phyloP scores from a whole-genome alignment of 1,140 invertebrate genomes.

The Fopius arisanus region DNA sequence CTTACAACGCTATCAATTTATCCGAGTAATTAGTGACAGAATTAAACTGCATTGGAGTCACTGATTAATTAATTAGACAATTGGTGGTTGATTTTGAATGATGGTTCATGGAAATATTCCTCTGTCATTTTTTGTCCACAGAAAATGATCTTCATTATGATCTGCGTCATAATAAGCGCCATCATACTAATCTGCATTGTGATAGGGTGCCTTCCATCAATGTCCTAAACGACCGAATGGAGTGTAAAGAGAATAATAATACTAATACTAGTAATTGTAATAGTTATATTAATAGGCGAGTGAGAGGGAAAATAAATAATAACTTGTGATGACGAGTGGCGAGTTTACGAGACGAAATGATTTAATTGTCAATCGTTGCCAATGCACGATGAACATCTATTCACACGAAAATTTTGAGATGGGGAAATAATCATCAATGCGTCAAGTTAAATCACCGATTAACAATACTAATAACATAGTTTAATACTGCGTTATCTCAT shows the following conservation, averaged over 20 bases:
- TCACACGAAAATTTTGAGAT: too few relatives aligned
- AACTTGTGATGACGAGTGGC: not conserved
- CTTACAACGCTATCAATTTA: too few relatives aligned
- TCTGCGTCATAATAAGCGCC: slow-evolving; percentile 72
- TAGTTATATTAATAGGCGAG: slow-evolving; percentile 4
- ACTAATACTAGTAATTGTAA: slow-evolving; percentile 17
- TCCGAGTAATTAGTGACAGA: not conserved
- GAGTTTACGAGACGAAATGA: not conserved
- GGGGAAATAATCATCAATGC: not conserved
- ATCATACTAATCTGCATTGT: slow-evolving; percentile 62
- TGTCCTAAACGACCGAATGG: slow-evolving; percentile 50
- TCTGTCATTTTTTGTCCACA: slow-evolving; percentile 73
- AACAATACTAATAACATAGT: not conserved
- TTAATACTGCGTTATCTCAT: not conserved
- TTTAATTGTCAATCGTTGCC: not conserved
- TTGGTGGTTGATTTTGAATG: slow-evolving; percentile 14
- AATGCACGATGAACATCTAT: too few relatives aligned
- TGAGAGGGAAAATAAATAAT: not conserved
- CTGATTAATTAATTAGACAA: not conserved
- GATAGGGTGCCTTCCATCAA: slow-evolving; percentile 52
- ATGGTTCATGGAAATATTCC: slow-evolving; percentile 36
- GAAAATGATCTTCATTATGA: slow-evolving; percentile 87
- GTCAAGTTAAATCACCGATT: not conserved
- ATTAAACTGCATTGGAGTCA: too few relatives aligned
- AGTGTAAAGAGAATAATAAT: slow-evolving; percentile 15